Base-by-base conservation (phyloP, 1,140 invertebrate genomes). In the Solen grandis region DNA sequence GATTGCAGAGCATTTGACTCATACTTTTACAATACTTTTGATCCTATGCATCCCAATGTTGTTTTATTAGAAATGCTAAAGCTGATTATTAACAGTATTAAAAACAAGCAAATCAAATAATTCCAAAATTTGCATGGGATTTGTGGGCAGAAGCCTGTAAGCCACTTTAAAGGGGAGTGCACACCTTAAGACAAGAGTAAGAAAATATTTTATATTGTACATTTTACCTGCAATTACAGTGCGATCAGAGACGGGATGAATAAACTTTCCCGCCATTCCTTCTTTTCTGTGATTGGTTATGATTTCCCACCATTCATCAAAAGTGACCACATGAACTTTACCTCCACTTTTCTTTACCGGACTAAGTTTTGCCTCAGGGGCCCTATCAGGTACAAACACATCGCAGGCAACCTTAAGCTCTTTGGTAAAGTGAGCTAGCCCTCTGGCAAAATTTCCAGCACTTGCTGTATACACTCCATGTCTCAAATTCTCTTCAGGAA, bases 401-500 rank as follows among this genome's bases (percentile, higher is more conserved):
- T 86, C 68, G 62, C 89, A 90, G 0, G 78, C 68, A 19, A 90
- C 57, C 0, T 52, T 62, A 5, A 76, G 35, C 41, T 85, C 63
- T 19, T 76, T 80, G 2, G 85, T 81, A 60, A 72, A 85, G 84
- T 84, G 89, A 13, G 89, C 85, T 22, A 86, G 57, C 4, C 85
- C 89, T 70, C 88, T 86, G n/a, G 88, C 88, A 81, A 90, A 90
- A 70, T 90, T 90, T 2, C 89, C 89, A n/a, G 87, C 85, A 85
- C 88, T 90, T 1, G 88, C 88, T 13, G 88, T 89, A 55, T 86
- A 90, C 8, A 90, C 84, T 10, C 88, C 88, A 33, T 83, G 19
- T 33, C 73, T 80, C 13, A 88, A 35, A 50, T 78, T 59, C 10
- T 83, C 82, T n/a, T 38, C 14, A 16, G 83, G 33, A 19, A 88